These are phyloP conservation scores for Tringa solitaria DNA, from an alignment of 2,113 vertebrate genomes.

Conservation along the genomic window DNA sequence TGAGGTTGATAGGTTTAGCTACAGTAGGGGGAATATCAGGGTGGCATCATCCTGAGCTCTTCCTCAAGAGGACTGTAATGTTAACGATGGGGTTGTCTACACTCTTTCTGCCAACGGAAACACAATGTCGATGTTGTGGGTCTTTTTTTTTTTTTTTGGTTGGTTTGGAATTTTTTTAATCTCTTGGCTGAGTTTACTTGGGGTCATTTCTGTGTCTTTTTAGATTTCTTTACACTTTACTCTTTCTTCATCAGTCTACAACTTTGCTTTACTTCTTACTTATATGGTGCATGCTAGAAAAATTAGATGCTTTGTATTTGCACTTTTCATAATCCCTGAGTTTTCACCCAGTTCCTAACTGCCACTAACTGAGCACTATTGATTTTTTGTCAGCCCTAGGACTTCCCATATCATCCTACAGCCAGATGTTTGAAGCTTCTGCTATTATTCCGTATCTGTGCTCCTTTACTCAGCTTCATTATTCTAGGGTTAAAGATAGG, in stretches of 20 bases:
- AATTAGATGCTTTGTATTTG: not conserved
- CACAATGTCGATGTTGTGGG: not conserved
- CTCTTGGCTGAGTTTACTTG: not conserved
- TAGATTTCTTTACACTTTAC: not conserved
- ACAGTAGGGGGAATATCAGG: not conserved
- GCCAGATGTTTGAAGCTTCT: not conserved
- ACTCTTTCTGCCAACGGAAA: not conserved
- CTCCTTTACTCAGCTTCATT: not conserved
- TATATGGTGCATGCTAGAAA: not conserved
- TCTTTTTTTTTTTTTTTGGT: not conserved
- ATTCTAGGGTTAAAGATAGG: not conserved
- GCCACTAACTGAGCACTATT: not conserved
- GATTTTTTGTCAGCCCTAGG: not conserved
- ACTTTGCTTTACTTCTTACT: not conserved
- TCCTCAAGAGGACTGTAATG: not conserved
- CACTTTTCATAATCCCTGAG: not conserved
- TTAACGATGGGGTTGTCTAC: not conserved
- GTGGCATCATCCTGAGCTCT: not conserved
- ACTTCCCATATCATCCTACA: accelerated
- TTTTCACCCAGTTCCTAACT: not conserved
- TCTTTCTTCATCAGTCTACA: not conserved
- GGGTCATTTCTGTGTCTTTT: not conserved
- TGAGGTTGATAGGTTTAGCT: not conserved
- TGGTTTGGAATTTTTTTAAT: not conserved
- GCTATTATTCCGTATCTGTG: not conserved